Evolutionary conservation across 2,888 invertebrate species (phyloP).

Genomic region (Diadromus collaris): DNA sequence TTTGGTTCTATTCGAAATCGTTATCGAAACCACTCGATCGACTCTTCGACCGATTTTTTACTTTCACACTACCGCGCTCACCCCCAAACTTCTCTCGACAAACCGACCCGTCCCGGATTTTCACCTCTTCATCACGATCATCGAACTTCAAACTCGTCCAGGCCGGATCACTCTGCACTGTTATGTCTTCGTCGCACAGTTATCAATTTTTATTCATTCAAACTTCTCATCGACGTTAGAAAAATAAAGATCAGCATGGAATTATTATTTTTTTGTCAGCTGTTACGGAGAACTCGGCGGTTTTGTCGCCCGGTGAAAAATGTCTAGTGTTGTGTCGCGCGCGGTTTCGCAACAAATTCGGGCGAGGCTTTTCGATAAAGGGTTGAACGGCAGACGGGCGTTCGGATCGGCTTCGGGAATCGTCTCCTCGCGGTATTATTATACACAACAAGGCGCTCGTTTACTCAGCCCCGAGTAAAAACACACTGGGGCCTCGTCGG

Average conservation of each 20-base stretch:
- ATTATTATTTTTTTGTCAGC: too few relatives aligned
- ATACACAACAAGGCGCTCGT: constrained; percentile 91
- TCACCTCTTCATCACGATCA: constrained; percentile 25
- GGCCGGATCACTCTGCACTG: neutral
- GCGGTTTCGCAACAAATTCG: neutral
- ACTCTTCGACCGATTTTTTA: neutral
- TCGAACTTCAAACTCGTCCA: neutral
- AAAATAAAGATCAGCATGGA: neutral
- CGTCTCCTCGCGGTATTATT: constrained; percentile 83
- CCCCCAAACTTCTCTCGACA: neutral
- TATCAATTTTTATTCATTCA: too few relatives aligned
- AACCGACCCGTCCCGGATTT: neutral
- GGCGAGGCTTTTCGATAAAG: neutral
- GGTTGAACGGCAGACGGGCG: neutral
- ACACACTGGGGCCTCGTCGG: constrained; percentile 76
- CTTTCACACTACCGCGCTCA: neutral
- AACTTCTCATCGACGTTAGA: too few relatives aligned
- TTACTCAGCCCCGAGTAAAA: constrained; percentile 85
- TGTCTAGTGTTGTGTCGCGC: neutral
- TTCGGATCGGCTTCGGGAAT: neutral
- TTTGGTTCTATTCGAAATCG: too few relatives aligned
- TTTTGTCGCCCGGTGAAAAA: neutral
- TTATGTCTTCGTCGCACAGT: too few relatives aligned
- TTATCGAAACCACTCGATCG: too few relatives aligned
- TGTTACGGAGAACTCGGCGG: neutral